Evolutionary conservation across 1,140 invertebrate species (phyloP).

Genomic region (Drosophila ambigua): DNA sequence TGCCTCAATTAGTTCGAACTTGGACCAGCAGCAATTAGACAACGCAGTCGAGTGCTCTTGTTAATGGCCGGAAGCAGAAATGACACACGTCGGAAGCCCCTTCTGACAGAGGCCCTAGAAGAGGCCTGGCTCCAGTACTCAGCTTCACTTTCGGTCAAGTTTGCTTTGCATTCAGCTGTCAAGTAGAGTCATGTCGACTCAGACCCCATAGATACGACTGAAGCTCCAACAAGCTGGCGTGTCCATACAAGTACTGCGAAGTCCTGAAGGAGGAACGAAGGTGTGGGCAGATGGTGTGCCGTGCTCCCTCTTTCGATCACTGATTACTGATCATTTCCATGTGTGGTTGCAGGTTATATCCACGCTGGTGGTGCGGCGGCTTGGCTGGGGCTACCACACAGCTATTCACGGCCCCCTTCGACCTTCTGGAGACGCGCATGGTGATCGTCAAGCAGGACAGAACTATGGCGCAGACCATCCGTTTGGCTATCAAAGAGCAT

Average conservation of each 20-base stretch:
- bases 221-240: constrained; percentile 34
- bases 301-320: too few relatives aligned
- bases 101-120: neutral
- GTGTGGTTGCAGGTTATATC: constrained; percentile 21
- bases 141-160: constrained; percentile 13
- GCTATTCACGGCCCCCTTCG: constrained; percentile 43
- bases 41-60: constrained; percentile 9
- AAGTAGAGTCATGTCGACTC: neutral
- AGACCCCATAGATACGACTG: constrained; percentile 1
- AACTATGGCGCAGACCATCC: neutral
- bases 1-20: constrained; percentile 57
- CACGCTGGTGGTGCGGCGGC: constrained; percentile 64
- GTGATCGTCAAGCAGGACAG: constrained; percentile 26
- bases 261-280: constrained; percentile 4
- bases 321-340: too few relatives aligned
- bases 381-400: constrained; percentile 42
- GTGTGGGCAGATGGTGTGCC: neutral
- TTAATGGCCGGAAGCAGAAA: constrained; percentile 41
- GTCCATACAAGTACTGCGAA: neutral
- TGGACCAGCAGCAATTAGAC: constrained; percentile 46
- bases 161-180: neutral
- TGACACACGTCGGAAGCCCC: neutral
- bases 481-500: constrained; percentile 15
- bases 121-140: neutral
- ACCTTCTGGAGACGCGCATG: constrained; percentile 61